Evolutionary conservation across 2,113 vertebrate genomes (phyloP).

Genomic region (Melanerpes aurifrons): DNA sequence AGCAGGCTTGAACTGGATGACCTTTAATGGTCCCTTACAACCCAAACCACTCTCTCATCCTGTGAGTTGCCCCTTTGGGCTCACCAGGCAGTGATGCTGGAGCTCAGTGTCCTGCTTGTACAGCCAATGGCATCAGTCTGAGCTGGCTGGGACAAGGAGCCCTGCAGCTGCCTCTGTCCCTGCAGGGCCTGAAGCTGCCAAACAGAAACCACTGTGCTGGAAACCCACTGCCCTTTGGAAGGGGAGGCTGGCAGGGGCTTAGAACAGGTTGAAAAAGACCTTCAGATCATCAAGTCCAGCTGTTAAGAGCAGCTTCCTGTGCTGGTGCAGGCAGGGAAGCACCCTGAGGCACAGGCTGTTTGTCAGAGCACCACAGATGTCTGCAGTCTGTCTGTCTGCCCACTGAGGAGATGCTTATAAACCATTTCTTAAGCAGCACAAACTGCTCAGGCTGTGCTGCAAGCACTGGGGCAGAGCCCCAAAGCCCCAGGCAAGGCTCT

Average conservation of each 20-base stretch:
- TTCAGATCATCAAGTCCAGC: neutral
- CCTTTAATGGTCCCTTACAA: neutral
- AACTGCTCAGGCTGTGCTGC: neutral
- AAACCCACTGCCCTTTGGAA: neutral
- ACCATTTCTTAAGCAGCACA: fast-evolving
- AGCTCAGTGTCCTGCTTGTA: fast-evolving
- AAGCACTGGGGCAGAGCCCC: fast-evolving
- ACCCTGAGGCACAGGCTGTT: neutral
- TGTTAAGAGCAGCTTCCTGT: neutral
- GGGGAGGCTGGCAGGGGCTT: neutral
- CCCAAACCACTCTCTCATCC: neutral
- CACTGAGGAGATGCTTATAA: neutral
- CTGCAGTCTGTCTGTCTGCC: neutral
- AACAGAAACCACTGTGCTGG: neutral
- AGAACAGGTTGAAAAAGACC: neutral
- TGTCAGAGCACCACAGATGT: fast-evolving
- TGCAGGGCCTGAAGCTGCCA: fast-evolving
- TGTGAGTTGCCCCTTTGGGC: fast-evolving
- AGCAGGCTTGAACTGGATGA: neutral
- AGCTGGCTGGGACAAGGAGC: too few species aligned
- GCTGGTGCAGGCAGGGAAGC: neutral
- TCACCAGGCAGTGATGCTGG: fast-evolving
- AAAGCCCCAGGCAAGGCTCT: neutral
- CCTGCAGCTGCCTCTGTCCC: neutral
- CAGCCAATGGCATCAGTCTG: fast-evolving